Evolutionary conservation across 2,797 vertebrate species (phyloP).

Genomic region (Enteromius fasciolatus): DNA sequence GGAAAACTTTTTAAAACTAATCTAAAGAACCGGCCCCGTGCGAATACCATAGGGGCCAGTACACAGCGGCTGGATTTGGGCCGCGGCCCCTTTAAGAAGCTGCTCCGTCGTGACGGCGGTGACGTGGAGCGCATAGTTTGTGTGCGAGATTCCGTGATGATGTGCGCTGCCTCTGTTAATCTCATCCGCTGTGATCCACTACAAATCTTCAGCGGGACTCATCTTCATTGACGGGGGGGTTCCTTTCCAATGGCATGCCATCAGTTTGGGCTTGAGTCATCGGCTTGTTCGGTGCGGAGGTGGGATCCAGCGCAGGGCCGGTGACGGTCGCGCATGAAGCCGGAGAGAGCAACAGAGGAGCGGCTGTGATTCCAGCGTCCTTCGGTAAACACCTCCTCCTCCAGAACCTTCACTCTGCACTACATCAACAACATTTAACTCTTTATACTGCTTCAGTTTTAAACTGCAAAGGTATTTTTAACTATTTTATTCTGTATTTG

Average conservation of each 20-base stretch:
- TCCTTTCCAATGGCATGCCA: constrained; percentile 13
- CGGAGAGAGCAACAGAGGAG: background rate
- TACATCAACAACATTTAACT: background rate
- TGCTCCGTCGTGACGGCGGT: constrained; percentile 3
- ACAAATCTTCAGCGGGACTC: background rate
- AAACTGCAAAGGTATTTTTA: no score
- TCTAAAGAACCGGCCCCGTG: no score
- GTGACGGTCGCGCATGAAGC: constrained; percentile 35
- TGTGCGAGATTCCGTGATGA: constrained; percentile 26
- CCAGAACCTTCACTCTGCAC: background rate
- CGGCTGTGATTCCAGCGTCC: constrained; percentile 34
- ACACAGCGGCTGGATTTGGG: background rate
- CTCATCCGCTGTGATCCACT: background rate
- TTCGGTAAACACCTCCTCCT: constrained; percentile 1
- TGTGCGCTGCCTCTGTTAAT: background rate
- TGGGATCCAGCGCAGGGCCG: background rate
- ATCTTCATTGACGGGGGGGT: background rate
- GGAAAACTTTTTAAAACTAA: no score
- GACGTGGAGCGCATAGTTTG: constrained; percentile 50
- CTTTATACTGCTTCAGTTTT: background rate
- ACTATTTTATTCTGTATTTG: no score
- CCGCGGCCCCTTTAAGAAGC: constrained; percentile 57
- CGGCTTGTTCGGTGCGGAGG: background rate
- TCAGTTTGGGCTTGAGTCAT: background rate
- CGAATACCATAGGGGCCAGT: background rate